phyloP scores from a whole-genome alignment of 2,113 vertebrate genomes.

The Sclerurus mexicanus region DNA sequence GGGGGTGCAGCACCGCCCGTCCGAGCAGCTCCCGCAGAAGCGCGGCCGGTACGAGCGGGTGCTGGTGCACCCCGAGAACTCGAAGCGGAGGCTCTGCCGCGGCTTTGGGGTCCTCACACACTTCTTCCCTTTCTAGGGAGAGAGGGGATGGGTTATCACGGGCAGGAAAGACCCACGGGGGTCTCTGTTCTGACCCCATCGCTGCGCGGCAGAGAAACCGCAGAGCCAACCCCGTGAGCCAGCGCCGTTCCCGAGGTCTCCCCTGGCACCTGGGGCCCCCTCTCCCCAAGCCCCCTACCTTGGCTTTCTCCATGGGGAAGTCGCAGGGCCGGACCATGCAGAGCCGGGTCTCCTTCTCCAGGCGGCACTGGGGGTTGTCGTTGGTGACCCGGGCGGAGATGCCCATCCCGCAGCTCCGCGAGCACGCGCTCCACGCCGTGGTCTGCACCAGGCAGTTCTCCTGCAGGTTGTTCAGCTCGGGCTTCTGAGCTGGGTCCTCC shows the following conservation, averaged over 20 bases:
- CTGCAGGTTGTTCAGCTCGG: constrained; percentile 50
- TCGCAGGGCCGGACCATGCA: constrained; percentile 77
- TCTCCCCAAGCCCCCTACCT: constrained; percentile 41
- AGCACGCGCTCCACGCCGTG: constrained; percentile 77
- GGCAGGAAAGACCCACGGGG: not conserved
- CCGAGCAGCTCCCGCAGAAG: constrained; percentile 77
- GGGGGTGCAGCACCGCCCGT: constrained; percentile 77
- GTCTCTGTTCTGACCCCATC: not conserved
- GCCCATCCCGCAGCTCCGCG: constrained; percentile 78
- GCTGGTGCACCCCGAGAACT: constrained; percentile 78
- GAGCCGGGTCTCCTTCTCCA: constrained; percentile 77
- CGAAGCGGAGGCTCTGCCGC: constrained; percentile 64
- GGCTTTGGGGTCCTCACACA: constrained; percentile 70
- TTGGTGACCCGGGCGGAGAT: constrained; percentile 78
- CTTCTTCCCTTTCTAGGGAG: constrained; percentile 74
- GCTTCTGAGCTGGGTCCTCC: constrained; percentile 12
- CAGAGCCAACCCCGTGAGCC: not conserved
- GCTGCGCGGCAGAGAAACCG: fast-evolving
- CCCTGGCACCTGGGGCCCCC: not conserved
- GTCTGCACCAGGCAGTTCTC: constrained; percentile 82
- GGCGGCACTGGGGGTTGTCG: constrained; percentile 73
- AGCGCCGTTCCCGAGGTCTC: not conserved
- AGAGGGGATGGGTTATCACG: not conserved
- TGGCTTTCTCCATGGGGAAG: constrained; percentile 57
- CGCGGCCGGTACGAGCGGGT: constrained; percentile 67